phyloP scores from a whole-genome alignment of 2,888 invertebrate species.

The Bugula neritina region DNA sequence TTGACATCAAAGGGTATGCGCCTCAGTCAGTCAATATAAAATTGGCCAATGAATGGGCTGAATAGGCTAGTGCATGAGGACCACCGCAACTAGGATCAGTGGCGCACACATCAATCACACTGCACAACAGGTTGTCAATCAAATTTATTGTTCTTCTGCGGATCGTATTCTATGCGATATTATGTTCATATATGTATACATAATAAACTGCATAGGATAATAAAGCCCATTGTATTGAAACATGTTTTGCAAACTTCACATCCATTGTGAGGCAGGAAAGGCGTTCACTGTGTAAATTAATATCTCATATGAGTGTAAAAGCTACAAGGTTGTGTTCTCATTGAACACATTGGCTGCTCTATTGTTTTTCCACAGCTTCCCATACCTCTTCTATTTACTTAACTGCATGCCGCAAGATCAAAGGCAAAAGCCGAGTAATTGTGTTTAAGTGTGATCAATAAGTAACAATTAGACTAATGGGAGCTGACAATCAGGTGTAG shows the following conservation, averaged over 20 bases:
- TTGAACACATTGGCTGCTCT: background rate
- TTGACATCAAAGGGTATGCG: slow-evolving; percentile 24
- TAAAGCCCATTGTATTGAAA: background rate
- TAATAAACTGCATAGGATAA: background rate
- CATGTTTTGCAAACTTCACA: slow-evolving; percentile 9
- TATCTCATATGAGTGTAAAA: slow-evolving; percentile 11
- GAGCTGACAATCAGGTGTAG: slow-evolving; percentile 9
- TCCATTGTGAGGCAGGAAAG: background rate
- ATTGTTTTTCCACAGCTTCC: slow-evolving; percentile 7
- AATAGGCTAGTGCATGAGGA: background rate
- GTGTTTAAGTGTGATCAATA: slow-evolving; percentile 24
- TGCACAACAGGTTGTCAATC: slow-evolving; percentile 17
- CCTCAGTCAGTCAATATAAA: slow-evolving; percentile 17
- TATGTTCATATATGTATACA: background rate
- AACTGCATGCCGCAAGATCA: slow-evolving; percentile 1
- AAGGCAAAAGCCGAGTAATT: slow-evolving; percentile 3
- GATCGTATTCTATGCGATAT: too few relatives aligned
- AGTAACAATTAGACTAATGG: slow-evolving; percentile 13
- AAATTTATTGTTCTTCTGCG: slow-evolving; percentile 16
- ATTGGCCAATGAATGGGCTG: slow-evolving; percentile 11
- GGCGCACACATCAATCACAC: slow-evolving; percentile 22
- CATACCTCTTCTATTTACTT: slow-evolving; percentile 19
- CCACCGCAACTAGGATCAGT: background rate
- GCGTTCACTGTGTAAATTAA: slow-evolving; percentile 5
- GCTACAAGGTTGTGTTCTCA: background rate